A percentile compares a stretch with the other conserved stretches of the same genome.
Evolutionary conservation across 2,888 invertebrate species (phyloP).

Genomic region (Boloria euphrosyne): DNA sequence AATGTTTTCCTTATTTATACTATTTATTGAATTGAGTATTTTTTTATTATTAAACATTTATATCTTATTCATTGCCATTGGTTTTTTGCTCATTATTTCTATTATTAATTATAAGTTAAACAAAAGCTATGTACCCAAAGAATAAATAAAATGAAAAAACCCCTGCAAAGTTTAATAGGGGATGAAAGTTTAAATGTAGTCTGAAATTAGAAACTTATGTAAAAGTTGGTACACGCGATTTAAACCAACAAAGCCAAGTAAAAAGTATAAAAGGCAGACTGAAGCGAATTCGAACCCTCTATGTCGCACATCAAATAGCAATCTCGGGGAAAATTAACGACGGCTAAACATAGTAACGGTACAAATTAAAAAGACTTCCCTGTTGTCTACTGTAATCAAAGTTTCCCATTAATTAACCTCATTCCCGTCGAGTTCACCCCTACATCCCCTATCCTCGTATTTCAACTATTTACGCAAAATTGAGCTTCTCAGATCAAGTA

Average conservation of each 20-base stretch:
- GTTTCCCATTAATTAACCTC: constrained; percentile 43
- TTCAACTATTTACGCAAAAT: constrained; percentile 45
- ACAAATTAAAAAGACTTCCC: constrained; percentile 41
- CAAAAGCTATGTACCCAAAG: too few species aligned
- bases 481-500: constrained; percentile 42
- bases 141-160: too few species aligned
- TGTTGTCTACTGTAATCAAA: constrained; percentile 40
- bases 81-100: too few species aligned
- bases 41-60: too few species aligned
- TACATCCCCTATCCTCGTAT: constrained; percentile 34
- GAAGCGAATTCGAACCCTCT: neutral
- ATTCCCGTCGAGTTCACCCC: constrained; percentile 22
- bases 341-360: constrained; percentile 28
- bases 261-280: neutral
- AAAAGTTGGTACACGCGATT: too few species aligned
- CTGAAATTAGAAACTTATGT: too few species aligned
- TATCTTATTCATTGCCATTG: too few species aligned
- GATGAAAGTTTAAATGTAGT: too few species aligned
- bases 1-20: too few species aligned
- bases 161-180: too few species aligned
- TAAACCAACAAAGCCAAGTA: neutral
- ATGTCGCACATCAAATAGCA: neutral
- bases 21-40: too few species aligned
- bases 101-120: too few species aligned
- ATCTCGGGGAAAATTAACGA: constrained; percentile 21